Conservation (phyloP, 2,888 invertebrate genomes). For the Neria commutata region DNA sequence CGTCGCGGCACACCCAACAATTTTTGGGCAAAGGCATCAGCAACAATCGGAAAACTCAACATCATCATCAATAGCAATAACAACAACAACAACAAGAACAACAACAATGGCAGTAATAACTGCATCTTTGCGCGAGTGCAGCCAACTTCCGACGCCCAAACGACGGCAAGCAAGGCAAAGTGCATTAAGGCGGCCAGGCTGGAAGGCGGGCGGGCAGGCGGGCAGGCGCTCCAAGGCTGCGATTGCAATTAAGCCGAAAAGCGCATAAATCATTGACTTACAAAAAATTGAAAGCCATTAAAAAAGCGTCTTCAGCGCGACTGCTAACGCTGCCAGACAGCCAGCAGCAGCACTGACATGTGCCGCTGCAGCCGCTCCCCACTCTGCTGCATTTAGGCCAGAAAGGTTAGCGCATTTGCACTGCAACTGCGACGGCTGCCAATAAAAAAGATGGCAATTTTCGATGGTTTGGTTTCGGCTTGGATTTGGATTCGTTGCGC, state of each 20-base stretch:
- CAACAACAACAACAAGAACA: conserved; percentile 1
- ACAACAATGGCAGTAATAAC: neutral
- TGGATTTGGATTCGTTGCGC: too few relatives aligned
- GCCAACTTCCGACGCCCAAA: conserved; percentile 19
- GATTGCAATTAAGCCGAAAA: neutral
- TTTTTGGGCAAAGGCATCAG: neutral
- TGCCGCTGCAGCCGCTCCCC: neutral
- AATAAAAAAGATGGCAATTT: too few relatives aligned
- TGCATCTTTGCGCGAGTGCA: conserved; percentile 1
- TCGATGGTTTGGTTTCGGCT: too few relatives aligned
- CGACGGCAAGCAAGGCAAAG: neutral
- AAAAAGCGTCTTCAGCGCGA: neutral
- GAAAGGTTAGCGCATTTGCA: too few relatives aligned
- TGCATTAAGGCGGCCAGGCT: neutral
- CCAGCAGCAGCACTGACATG: conserved; percentile 10
- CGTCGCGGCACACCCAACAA: too few relatives aligned
- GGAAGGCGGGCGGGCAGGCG: neutral
- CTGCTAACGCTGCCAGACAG: neutral
- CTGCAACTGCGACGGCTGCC: too few relatives aligned
- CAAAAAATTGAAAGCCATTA: neutral
- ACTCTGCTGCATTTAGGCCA: too few relatives aligned
- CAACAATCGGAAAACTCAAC: neutral
- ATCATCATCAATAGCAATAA: neutral
- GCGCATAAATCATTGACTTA: neutral
- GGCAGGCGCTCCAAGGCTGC: neutral